These are phyloP conservation scores for Psephotus haematonotus DNA, from an alignment of 2,113 vertebrate genomes.

Conservation along the genomic window DNA sequence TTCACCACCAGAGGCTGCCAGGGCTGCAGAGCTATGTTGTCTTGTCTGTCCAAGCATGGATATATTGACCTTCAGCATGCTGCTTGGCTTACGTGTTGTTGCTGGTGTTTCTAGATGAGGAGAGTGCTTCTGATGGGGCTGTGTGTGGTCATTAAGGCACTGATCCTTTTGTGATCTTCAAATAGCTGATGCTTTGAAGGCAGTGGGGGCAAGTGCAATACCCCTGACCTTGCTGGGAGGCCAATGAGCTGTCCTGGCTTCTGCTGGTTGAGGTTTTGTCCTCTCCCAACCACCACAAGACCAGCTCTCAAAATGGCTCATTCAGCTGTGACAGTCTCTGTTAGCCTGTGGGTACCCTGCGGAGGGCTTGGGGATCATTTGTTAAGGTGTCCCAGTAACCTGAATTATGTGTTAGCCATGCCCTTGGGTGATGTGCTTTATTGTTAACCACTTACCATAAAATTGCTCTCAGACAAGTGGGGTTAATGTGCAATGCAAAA, in stretches of 20 bases:
- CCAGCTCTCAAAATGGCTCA: not conserved
- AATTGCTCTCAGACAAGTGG: not conserved
- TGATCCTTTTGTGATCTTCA: not conserved
- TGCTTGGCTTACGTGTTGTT: not conserved
- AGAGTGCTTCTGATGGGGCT: rapidly evolving
- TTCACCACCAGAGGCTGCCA: not conserved
- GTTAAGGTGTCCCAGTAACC: not conserved
- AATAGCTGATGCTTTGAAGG: not conserved
- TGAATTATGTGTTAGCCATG: not conserved
- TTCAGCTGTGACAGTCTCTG: not conserved
- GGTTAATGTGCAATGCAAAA: not conserved
- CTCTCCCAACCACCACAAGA: not conserved
- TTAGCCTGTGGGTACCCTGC: not conserved
- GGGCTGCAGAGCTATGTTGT: not conserved
- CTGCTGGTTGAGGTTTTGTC: not conserved
- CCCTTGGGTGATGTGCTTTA: not conserved
- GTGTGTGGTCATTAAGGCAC: rapidly evolving
- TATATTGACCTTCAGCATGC: not conserved
- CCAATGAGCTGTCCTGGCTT: not conserved
- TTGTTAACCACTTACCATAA: not conserved
- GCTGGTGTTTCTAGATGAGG: not conserved
- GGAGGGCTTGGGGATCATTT: not conserved
- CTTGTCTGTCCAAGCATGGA: not conserved
- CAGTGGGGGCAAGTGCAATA: rapidly evolving
- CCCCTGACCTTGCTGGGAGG: not conserved